Percentiles rank a stretch among this genome's conserved stretches.
These are phyloP conservation scores for Archocentrus centrarchus DNA, from an alignment of 2,113 vertebrate species.

Conservation along the genomic window DNA sequence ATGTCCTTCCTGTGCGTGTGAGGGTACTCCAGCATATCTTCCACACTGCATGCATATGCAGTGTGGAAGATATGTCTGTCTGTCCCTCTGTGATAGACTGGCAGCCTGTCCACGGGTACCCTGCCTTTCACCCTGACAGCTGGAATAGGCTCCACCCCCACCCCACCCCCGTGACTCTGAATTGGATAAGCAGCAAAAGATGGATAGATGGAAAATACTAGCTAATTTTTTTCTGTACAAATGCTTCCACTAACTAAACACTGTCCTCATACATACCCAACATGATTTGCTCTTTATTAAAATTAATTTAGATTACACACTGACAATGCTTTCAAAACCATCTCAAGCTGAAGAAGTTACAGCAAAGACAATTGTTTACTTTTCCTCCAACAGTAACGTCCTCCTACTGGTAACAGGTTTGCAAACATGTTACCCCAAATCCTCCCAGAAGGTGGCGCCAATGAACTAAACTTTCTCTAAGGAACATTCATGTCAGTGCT, in stretches of 20 bases:
- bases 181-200: background rate
- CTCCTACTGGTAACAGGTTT: background rate
- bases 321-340: background rate
- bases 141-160: background rate
- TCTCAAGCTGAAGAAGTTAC: background rate
- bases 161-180: background rate
- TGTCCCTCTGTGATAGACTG: background rate
- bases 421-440: background rate
- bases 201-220: background rate
- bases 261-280: background rate
- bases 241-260: background rate
- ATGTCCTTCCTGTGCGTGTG: background rate
- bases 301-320: background rate
- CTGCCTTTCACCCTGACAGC: background rate
- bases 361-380: background rate
- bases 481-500: background rate
- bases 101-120: background rate
- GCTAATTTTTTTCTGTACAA: background rate
- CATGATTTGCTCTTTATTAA: background rate
- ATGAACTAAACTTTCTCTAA: background rate
- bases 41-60: no score
- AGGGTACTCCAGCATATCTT: no score
- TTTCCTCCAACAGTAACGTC: background rate
- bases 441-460: background rate
- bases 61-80: no score